A percentile compares a stretch with the other conserved stretches of the same genome.
phyloP scores from a whole-genome alignment of 2,113 vertebrate genomes.

The Ginglymostoma cirratum region DNA sequence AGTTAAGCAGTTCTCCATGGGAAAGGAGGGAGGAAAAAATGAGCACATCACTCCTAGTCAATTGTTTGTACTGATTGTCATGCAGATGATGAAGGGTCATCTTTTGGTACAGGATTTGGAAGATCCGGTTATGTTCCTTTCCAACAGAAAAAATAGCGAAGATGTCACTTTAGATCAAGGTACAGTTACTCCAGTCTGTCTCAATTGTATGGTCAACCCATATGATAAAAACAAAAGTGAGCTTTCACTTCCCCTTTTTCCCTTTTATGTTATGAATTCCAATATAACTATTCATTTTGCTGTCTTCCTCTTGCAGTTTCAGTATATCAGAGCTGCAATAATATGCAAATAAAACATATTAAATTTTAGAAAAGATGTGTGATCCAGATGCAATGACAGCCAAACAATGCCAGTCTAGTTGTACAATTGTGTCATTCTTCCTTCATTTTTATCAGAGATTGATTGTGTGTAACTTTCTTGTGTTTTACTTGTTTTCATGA shows the following conservation, averaged over 20 bases:
- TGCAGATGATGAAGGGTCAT: not conserved
- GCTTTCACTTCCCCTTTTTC: slow-evolving; percentile 2
- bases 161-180: not conserved
- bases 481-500: slow-evolving; percentile 1
- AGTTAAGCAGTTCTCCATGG: not conserved
- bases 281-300: not conserved
- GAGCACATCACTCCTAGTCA: not conserved
- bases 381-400: not conserved
- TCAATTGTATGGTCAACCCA: not conserved
- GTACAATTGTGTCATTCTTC: not conserved
- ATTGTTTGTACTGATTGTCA: not conserved
- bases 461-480: slow-evolving; percentile 15
- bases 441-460: not conserved
- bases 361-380: not conserved
- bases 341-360: slow-evolving; percentile 3
- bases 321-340: not conserved
- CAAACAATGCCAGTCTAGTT: not conserved
- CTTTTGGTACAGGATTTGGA: slow-evolving; percentile 18
- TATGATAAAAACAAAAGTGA: not conserved
- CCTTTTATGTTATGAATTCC: slow-evolving; percentile 19
- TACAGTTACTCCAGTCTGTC: not conserved
- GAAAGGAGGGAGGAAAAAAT: not conserved
- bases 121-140: not conserved
- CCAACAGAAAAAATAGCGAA: not conserved
- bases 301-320: not conserved